These are phyloP conservation scores for Tridacna crocea DNA, from an alignment of 2,888 invertebrate species.

Conservation along the genomic window DNA sequence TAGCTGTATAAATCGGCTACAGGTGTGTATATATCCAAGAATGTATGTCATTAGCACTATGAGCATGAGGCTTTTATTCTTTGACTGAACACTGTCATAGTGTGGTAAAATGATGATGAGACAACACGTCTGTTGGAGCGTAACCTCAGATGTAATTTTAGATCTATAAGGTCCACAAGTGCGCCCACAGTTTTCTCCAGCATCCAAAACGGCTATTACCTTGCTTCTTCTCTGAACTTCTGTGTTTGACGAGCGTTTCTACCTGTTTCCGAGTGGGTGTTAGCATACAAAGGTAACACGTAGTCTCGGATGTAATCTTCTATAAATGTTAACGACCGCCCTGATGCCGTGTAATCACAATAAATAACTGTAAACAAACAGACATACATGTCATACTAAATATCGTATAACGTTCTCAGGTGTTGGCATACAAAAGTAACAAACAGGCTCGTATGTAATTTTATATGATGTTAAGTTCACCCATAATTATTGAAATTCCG, in stretches of 20 bases:
- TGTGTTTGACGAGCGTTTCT: slow-evolving; percentile 66
- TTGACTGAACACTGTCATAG: no score
- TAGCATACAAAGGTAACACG: slow-evolving; percentile 68
- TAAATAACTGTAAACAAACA: slow-evolving; percentile 54
- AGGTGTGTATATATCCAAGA: no score
- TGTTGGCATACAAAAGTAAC: slow-evolving; percentile 69
- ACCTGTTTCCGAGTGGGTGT: slow-evolving; percentile 70
- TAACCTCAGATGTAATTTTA: no score
- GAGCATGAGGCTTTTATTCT: no score
- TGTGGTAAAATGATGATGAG: no score
- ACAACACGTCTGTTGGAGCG: no score
- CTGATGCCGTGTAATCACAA: slow-evolving; percentile 66
- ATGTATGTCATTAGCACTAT: no score
- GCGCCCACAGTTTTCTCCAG: no score
- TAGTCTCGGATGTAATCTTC: slow-evolving; percentile 68
- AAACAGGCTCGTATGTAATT: slow-evolving; percentile 66
- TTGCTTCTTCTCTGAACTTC: slow-evolving; percentile 66
- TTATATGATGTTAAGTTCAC: slow-evolving; percentile 64
- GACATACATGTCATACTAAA: not conserved
- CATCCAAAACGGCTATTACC: slow-evolving; percentile 32
- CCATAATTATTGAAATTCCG: no score
- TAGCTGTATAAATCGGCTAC: no score
- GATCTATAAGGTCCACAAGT: no score
- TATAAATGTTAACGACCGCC: slow-evolving; percentile 64
- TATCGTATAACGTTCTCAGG: slow-evolving; percentile 55